Conservation (phyloP, 2,113 vertebrate species). For the Ia io region DNA sequence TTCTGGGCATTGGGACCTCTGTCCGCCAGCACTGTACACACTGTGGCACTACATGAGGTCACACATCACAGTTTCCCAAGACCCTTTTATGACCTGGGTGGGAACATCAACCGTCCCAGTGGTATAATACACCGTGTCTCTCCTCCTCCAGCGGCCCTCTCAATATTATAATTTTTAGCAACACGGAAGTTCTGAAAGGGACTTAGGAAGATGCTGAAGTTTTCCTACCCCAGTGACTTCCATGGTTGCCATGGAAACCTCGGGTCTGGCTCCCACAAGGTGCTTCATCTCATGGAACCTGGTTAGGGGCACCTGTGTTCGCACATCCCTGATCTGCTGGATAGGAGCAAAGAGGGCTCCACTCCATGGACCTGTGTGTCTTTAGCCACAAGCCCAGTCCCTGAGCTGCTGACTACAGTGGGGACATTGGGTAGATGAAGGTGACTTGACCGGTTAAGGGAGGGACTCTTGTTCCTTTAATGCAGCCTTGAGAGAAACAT, state of each 20-base stretch:
- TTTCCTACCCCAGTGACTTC: not conserved
- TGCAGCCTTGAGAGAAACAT: not conserved
- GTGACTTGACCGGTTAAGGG: not conserved
- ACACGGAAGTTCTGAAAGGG: not conserved
- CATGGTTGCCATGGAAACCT: not conserved
- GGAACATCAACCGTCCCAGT: fast-evolving
- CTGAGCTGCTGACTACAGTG: fast-evolving
- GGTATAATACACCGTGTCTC: fast-evolving
- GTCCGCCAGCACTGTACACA: fast-evolving
- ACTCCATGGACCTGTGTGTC: fast-evolving
- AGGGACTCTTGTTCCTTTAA: not conserved
- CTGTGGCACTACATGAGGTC: fast-evolving
- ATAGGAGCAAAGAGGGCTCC: not conserved
- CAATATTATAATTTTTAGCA: fast-evolving
- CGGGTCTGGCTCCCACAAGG: not conserved
- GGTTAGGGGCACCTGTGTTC: fast-evolving
- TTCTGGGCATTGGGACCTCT: fast-evolving
- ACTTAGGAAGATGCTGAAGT: not conserved
- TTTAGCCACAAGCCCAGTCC: fast-evolving
- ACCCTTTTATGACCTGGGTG: fast-evolving
- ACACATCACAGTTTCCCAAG: fast-evolving
- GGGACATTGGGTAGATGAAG: fast-evolving
- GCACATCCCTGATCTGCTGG: not conserved
- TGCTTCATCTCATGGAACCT: not conserved
- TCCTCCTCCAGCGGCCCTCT: not conserved